A percentile compares a stretch with the other conserved stretches of the same genome.
Conservation (phyloP, 35 echinoderm and acorn worm species). For the Apostichopus parvimensis region DNA sequence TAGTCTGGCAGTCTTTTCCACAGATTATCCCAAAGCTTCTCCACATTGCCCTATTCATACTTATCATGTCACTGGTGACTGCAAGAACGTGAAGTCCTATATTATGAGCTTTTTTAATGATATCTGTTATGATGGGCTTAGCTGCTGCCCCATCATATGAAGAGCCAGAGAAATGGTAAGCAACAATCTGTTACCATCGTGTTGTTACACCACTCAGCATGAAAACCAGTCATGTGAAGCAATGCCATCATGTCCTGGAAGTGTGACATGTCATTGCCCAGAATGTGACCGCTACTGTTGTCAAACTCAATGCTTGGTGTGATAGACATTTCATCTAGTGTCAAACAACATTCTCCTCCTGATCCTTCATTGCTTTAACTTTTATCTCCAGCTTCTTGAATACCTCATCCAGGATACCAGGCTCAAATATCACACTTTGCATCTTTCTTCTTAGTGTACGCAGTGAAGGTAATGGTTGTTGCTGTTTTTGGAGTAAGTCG, state of each 20-base stretch:
- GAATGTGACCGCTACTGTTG: not conserved
- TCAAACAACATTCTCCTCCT: slow-evolving; percentile 36
- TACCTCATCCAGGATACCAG: slow-evolving; percentile 57
- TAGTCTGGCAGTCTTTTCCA: not conserved
- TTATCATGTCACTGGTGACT: not conserved
- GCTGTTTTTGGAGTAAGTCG: slow-evolving; percentile 17
- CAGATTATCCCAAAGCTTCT: too few species aligned
- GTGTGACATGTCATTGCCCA: slow-evolving; percentile 17
- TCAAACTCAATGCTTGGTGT: not conserved
- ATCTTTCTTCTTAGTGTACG: slow-evolving; percentile 51
- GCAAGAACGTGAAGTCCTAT: not conserved
- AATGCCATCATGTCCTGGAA: slow-evolving; percentile 36
- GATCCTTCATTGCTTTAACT: slow-evolving; percentile 41
- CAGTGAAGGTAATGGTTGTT: slow-evolving; percentile 51
- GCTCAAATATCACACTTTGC: slow-evolving; percentile 40
- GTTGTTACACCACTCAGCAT: slow-evolving; percentile 57
- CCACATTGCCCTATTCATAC: too few species aligned
- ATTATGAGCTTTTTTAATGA: not conserved
- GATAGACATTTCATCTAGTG: slow-evolving; percentile 32
- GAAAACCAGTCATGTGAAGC: slow-evolving; percentile 47
- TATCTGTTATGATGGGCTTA: slow-evolving; percentile 24
- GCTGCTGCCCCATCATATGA: slow-evolving; percentile 38
- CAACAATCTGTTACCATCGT: slow-evolving; percentile 60
- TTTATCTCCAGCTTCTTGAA: slow-evolving; percentile 53
- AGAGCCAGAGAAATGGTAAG: slow-evolving; percentile 40